Base-by-base conservation (phyloP, 2,113 vertebrate species). In the Pardalotus punctatus region DNA sequence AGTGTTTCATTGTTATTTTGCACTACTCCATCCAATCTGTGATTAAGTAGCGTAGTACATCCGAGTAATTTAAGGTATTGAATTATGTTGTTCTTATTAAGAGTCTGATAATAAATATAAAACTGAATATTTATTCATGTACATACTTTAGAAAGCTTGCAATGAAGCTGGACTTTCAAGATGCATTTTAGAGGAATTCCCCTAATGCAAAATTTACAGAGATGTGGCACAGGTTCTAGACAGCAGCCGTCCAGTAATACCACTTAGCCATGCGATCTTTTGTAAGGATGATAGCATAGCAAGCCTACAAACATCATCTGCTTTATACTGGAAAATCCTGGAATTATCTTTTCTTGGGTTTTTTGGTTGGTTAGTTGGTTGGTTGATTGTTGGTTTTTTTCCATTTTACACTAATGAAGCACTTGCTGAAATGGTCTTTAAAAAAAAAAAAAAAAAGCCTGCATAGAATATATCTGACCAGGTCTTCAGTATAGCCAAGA, bases 341-440 rank as follows among this genome's bases (percentile, higher is more conserved):
- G 17, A 35, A 8, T 14, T 61, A 57, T 47, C 3, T 36, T n/a
- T 28, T 7, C 31, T 62, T 62, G 5, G 1, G 0, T 33, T 25
- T 28, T 40, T 50, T 11, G 0, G 10, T 42, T n/a, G 16, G 8
- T 40, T n/a, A 5, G 0, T 54, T 79, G 20, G 2, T 43, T 11
- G 35, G 4, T 45, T 27, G 18, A n/a, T 53, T 10, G 2, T 24
- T 33, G 9, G 6, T 13, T 53, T 60, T 31, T n/a, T 19, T 6
- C 7, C 2, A 1, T 33, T 72, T 8, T 28, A 45, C 6, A 10
- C 2, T 72, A 35, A 84, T 45, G 11, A 81, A 81, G 3, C 4
- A 36, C 20, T 65, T 73, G 12, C 5, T 50, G 22, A 93, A 69
- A 73, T 14, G 6, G 2, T 36, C 9, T 57, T 23, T 5, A 4